Conservation (phyloP, 2,113 vertebrate genomes). For the Tragelaphus strepsiceros region DNA sequence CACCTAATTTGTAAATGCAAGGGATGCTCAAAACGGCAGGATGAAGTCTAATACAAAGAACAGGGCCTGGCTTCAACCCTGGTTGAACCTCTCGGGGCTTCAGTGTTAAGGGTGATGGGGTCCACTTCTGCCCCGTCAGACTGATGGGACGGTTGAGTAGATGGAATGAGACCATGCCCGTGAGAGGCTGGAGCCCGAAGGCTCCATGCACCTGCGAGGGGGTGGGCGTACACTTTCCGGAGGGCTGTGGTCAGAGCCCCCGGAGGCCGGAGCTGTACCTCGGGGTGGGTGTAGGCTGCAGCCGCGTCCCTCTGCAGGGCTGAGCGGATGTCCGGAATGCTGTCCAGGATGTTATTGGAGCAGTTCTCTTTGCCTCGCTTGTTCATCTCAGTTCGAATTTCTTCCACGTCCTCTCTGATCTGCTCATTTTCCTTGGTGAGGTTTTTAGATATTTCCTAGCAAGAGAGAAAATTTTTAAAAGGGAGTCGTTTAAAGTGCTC, state of each 20-base stretch:
- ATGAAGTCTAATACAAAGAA: not conserved
- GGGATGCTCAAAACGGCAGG: not conserved
- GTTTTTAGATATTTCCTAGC: conserved; percentile 85
- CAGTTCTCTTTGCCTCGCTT: conserved; percentile 67
- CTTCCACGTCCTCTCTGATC: conserved; percentile 62
- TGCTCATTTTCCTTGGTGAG: conserved; percentile 69
- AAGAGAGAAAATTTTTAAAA: not conserved
- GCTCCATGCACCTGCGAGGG: not conserved
- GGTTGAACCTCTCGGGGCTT: not conserved
- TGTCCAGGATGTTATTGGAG: conserved; percentile 60
- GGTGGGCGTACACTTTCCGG: fast-evolving
- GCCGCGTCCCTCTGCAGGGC: conserved; percentile 82
- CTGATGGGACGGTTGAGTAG: not conserved
- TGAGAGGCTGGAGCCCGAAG: too few species aligned
- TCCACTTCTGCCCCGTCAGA: not conserved
- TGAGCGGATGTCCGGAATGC: conserved; percentile 70
- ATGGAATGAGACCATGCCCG: not conserved
- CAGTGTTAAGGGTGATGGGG: fast-evolving
- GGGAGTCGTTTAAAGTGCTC: not conserved
- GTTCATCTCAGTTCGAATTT: conserved; percentile 49
- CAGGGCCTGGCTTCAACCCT: not conserved
- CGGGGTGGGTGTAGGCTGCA: conserved; percentile 79
- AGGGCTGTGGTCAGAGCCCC: not conserved
- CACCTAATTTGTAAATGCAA: not conserved
- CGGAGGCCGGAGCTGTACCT: conserved; percentile 73